A percentile compares a stretch with the other conserved stretches of the same genome.
Conservation (phyloP, 1,140 invertebrate genomes). For the Metopolophium dirhodum region DNA sequence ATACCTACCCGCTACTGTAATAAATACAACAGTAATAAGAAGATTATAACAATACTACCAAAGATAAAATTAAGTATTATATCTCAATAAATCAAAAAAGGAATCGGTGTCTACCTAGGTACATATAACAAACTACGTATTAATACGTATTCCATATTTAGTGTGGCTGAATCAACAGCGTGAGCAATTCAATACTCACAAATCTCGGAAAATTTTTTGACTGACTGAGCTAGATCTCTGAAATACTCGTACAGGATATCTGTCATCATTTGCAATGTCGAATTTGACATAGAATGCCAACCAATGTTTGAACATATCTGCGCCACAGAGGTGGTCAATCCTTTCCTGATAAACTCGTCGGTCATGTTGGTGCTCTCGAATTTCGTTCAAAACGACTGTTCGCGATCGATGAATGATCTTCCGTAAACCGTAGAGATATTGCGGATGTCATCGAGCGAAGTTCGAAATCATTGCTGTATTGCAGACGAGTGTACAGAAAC, state of each 20-base stretch:
- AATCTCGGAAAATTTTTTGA: constrained; percentile 84
- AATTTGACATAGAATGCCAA: constrained; percentile 86
- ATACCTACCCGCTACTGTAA: neutral
- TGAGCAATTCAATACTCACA: constrained; percentile 68
- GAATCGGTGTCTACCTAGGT: neutral
- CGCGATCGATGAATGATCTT: neutral
- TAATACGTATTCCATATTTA: neutral
- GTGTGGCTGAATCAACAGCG: neutral
- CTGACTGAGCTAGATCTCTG: constrained; percentile 74
- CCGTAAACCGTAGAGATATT: neutral
- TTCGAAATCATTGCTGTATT: neutral
- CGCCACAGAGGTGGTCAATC: constrained; percentile 77
- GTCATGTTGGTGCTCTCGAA: neutral
- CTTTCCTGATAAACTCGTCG: constrained; percentile 63
- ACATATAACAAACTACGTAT: neutral
- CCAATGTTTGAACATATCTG: constrained; percentile 82
- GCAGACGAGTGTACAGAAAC: neutral
- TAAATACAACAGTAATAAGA: neutral
- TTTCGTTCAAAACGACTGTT: neutral
- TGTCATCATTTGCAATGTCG: constrained; percentile 85
- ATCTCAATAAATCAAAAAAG: neutral
- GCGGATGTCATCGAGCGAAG: neutral
- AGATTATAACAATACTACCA: neutral
- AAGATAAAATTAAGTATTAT: neutral
- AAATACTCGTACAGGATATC: constrained; percentile 88